A percentile compares a stretch with the other conserved stretches of the same genome.
These are phyloP conservation scores for Atta texana DNA, from an alignment of 1,140 invertebrate genomes.

Conservation along the genomic window DNA sequence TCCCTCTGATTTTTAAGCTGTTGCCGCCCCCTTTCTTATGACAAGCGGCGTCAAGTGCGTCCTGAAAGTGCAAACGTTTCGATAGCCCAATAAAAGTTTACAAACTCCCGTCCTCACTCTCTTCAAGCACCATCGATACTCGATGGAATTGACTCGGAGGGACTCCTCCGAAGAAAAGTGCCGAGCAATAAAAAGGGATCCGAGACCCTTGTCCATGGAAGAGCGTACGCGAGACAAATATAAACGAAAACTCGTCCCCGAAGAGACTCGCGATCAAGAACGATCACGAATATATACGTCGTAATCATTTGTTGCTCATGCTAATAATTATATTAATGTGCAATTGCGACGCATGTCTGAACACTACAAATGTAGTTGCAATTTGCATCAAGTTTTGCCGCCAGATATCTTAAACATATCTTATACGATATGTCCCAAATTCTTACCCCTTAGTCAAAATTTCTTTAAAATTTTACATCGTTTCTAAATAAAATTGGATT, in stretches of 20 bases:
- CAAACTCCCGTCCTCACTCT: slow-evolving; percentile 71
- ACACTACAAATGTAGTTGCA: slow-evolving; percentile 1
- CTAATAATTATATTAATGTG: slow-evolving; percentile 43
- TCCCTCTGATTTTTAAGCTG: slow-evolving; percentile 60
- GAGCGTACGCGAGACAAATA: slow-evolving; percentile 31
- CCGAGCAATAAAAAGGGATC: slow-evolving; percentile 54
- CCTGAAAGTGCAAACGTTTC: slow-evolving; percentile 78
- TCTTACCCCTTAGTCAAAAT: neutral
- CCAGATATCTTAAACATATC: slow-evolving; percentile 14
- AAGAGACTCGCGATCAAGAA: slow-evolving; percentile 20
- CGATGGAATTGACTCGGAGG: slow-evolving; percentile 72
- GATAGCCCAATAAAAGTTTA: slow-evolving; percentile 78
- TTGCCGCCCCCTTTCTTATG: slow-evolving; percentile 56
- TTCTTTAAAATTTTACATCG: neutral
- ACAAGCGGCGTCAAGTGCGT: slow-evolving; percentile 66
- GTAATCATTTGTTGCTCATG: slow-evolving; percentile 1
- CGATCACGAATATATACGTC: neutral
- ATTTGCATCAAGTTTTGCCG: slow-evolving; percentile 34
- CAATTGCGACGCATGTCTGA: slow-evolving; percentile 3
- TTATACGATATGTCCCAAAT: neutral
- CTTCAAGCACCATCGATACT: slow-evolving; percentile 80
- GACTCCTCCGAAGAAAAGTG: slow-evolving; percentile 14
- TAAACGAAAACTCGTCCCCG: slow-evolving; percentile 24
- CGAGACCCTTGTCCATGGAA: slow-evolving; percentile 44
- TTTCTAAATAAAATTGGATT: neutral